A percentile compares a stretch with the other conserved stretches of the same genome.
phyloP scores from a whole-genome alignment of 2,113 vertebrate species.

The Atherinomorus stipes region DNA sequence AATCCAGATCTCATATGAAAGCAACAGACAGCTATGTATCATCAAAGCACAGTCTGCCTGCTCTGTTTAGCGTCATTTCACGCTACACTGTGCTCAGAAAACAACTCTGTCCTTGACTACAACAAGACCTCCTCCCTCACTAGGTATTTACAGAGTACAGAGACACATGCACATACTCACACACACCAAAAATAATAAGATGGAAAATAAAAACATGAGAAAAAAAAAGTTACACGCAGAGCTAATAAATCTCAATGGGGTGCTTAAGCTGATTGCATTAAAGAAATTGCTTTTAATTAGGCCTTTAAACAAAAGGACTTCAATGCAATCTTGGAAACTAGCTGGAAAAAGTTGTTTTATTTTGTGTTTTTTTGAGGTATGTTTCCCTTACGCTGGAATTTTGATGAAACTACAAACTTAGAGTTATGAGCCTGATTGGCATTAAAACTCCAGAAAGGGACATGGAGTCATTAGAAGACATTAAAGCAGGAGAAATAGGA shows the following conservation, averaged over 20 bases:
- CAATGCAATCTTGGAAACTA: no score
- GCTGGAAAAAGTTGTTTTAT: no score
- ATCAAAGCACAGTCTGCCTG: constrained; percentile 60
- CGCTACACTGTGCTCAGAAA: constrained; percentile 42
- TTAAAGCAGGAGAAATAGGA: no score
- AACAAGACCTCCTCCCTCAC: constrained; percentile 29
- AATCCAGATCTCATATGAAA: constrained; percentile 46
- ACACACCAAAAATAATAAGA: not conserved
- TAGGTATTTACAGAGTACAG: constrained; percentile 6
- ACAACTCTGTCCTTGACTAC: constrained; percentile 52
- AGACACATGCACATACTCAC: constrained; percentile 9
- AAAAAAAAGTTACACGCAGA: not conserved
- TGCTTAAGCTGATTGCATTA: constrained; percentile 26
- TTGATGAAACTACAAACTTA: no score
- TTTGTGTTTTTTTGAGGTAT: not conserved
- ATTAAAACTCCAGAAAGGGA: no score
- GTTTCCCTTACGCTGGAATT: no score
- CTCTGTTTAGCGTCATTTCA: constrained; percentile 65
- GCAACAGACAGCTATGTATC: constrained; percentile 53
- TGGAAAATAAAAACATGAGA: no score
- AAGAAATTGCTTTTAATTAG: no score
- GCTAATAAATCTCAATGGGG: constrained; percentile 1
- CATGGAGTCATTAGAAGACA: no score
- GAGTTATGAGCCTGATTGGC: no score
- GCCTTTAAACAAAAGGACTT: no score